Base-by-base conservation (phyloP, 2,113 vertebrate species). In the Centropus bengalensis region DNA sequence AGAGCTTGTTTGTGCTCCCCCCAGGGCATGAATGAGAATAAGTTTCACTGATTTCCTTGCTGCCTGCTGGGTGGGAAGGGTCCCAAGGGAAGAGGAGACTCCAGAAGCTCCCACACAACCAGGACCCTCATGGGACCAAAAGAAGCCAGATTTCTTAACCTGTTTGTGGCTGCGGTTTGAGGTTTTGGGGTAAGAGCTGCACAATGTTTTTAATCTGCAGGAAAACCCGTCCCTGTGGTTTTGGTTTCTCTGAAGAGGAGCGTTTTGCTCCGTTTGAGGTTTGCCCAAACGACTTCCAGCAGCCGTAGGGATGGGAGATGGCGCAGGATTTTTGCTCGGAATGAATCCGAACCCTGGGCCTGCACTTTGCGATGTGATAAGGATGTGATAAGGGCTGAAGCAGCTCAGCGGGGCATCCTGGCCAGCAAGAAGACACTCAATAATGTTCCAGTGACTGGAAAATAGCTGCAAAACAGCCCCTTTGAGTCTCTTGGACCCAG, bases 81-180 rank as follows among this genome's bases (percentile, higher is more conserved):
- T 81, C 36, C 27, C 1, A 2, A 40, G 56, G 42, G 24, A 36
- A 40, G 24, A 64, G 21, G n/a, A 85, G 32, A 14, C 45, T 23
- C 0, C 0, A 10, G 28, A n/a, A 22, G 42, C 16, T 84, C 54
- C 54, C 2, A 0, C 0, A 2, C 17, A 9, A 11, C 17, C 45
- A 18, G 54, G 20, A 56, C 33, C 15, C 30, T 47, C 36, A 6
- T 0, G 1, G 58, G 20, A 45, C 20, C 5, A 26, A 40, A 62
- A 62, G 19, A n/a, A 15, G 33, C n/a, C 51, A 3, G 9, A 54
- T 70, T 64, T 73, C 40, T 58, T 59, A 23, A 58, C 10, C 28
- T 28, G 0, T 59, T 59, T 58, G n/a, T 12, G 44, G 24, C 55
- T 68, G 47, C 0, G 2, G 28, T 49, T 64, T 33, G 69, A 49